Percentiles rank a stretch among this genome's conserved stretches.
Conservation (phyloP, 1,140 invertebrate species). For the Medauroidea extradentata region DNA sequence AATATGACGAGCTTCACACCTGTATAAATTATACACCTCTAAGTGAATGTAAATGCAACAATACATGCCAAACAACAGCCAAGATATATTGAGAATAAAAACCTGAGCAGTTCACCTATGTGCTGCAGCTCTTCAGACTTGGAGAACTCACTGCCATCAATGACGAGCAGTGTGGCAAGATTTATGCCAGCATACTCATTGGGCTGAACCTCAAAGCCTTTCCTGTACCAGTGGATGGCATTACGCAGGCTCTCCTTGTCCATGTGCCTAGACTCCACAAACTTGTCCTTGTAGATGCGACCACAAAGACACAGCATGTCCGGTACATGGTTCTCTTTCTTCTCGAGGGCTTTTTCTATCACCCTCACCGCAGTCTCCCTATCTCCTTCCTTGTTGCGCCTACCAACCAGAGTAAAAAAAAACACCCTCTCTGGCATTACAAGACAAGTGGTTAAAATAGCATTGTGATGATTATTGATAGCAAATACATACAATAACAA, state of each 20-base stretch:
- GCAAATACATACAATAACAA: no score
- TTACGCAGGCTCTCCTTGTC: conserved; percentile 84
- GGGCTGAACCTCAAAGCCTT: conserved; percentile 96
- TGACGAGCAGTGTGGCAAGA: conserved; percentile 95
- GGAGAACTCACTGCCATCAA: conserved; percentile 93
- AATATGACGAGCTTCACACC: no score
- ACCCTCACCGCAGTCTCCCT: conserved; percentile 89
- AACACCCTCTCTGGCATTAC: no score
- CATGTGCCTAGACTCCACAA: conserved; percentile 90
- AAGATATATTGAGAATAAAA: no score
- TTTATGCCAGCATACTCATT: conserved; percentile 99
- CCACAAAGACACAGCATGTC: conserved; percentile 99
- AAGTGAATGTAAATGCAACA: no score
- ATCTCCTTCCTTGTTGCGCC: conserved; percentile 90
- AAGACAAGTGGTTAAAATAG: no score
- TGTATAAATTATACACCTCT: no score
- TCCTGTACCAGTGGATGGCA: conserved; percentile 97
- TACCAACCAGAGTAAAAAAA: no score
- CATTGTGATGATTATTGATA: no score
- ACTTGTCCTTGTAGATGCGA: conserved; percentile 98
- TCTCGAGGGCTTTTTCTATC: conserved; percentile 84
- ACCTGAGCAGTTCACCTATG: conserved; percentile 56
- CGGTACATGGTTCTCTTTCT: conserved; percentile 89
- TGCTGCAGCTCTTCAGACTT: conserved; percentile 87
- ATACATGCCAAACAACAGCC: no score